Evolutionary conservation across 2,888 invertebrate species (phyloP).

Genomic region (Pterostichus madidus): DNA sequence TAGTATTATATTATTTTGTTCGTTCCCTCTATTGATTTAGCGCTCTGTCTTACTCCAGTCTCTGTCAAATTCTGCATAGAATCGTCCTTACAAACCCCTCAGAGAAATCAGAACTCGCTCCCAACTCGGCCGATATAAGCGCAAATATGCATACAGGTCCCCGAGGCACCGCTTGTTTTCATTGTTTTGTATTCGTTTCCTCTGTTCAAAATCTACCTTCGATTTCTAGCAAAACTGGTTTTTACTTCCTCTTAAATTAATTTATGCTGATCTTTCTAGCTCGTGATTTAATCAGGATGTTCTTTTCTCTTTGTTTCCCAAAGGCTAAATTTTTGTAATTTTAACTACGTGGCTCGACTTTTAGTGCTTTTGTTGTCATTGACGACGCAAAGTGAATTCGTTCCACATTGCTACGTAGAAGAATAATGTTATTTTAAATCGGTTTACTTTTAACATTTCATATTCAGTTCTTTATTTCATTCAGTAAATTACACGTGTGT

Average conservation of each 20-base stretch:
- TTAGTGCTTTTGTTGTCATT: constrained; percentile 24
- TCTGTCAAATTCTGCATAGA: constrained; percentile 33
- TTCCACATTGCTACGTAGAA: no score
- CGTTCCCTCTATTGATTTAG: constrained; percentile 24
- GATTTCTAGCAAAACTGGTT: constrained; percentile 35
- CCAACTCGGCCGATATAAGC: constrained; percentile 31
- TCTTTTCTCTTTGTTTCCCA: constrained; percentile 28
- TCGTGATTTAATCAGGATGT: constrained; percentile 44
- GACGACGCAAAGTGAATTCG: background rate
- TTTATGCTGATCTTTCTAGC: constrained; percentile 41
- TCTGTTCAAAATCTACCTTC: constrained; percentile 24
- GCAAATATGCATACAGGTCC: constrained; percentile 46
- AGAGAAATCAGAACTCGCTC: constrained; percentile 38
- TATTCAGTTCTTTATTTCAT: no score
- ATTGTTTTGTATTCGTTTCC: constrained; percentile 39
- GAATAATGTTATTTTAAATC: no score
- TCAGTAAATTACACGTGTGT: no score
- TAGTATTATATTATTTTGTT: constrained; percentile 14
- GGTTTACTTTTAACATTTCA: no score
- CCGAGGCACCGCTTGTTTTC: constrained; percentile 37
- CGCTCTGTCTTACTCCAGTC: background rate
- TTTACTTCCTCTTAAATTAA: constrained; percentile 42
- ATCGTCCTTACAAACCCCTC: constrained; percentile 18
- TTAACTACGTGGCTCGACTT: constrained; percentile 20
- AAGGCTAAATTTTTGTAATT: constrained; percentile 29